These are phyloP conservation scores for Drosophila robusta DNA, from an alignment of 2,888 invertebrate genomes.

Conservation along the genomic window DNA sequence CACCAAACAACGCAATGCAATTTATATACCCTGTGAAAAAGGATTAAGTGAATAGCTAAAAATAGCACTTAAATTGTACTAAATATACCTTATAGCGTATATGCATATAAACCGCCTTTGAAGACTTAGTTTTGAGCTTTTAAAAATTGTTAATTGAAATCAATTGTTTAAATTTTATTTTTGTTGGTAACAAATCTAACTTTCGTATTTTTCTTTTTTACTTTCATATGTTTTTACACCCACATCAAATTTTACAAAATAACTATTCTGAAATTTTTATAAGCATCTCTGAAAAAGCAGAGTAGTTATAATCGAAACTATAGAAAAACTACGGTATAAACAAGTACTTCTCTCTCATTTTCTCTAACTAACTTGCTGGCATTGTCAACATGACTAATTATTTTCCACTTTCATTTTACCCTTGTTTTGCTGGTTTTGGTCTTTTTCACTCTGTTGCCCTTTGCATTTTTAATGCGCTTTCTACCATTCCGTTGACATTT, in stretches of 20 bases:
- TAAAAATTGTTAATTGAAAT: too few relatives aligned
- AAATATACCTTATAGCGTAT: too few relatives aligned
- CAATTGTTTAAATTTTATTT: too few relatives aligned
- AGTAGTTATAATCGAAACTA: background rate
- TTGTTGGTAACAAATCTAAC: too few relatives aligned
- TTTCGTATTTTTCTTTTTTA: too few relatives aligned
- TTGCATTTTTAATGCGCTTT: constrained; percentile 57
- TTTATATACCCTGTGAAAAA: constrained; percentile 16
- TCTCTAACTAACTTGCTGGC: constrained; percentile 22
- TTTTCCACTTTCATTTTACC: constrained; percentile 57
- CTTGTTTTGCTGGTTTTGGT: constrained; percentile 21
- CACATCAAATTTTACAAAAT: background rate
- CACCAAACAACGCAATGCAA: constrained; percentile 7
- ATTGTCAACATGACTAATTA: constrained; percentile 60
- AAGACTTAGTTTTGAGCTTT: too few relatives aligned
- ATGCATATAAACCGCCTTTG: too few relatives aligned
- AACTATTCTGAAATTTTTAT: too few relatives aligned
- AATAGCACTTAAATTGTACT: too few relatives aligned
- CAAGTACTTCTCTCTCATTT: background rate
- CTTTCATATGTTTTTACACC: too few relatives aligned
- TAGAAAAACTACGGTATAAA: background rate
- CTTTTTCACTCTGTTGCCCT: constrained; percentile 6
- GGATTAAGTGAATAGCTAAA: background rate
- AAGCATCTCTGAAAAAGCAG: too few relatives aligned
- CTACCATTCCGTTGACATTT: constrained; percentile 50